Conservation (phyloP, 2,113 vertebrate species). For the Phylloscopus whistleri region DNA sequence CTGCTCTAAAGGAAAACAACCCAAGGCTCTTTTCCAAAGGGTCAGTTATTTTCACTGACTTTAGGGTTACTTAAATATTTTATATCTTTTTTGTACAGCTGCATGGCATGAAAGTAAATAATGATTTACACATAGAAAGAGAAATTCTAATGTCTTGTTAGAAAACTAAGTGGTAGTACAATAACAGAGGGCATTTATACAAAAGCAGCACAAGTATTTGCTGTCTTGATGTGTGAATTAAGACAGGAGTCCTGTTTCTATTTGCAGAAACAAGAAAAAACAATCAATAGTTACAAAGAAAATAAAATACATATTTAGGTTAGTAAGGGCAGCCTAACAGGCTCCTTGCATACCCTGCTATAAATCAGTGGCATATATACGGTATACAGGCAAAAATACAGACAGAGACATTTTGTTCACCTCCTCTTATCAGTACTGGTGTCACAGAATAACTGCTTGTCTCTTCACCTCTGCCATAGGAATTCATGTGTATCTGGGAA, state of each 20-base stretch:
- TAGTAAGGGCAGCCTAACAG: background rate
- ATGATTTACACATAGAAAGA: background rate
- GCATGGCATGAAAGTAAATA: background rate
- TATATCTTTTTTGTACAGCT: background rate
- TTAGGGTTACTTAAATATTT: background rate
- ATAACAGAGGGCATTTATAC: background rate
- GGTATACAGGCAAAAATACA: background rate
- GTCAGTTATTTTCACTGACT: background rate
- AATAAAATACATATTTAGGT: background rate
- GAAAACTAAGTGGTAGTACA: background rate
- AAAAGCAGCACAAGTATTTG: background rate
- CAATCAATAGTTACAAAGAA: background rate
- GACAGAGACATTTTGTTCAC: slow-evolving; percentile 21
- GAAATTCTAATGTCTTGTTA: background rate
- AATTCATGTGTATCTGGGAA: slow-evolving; percentile 54
- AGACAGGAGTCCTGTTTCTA: background rate
- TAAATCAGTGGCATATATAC: background rate
- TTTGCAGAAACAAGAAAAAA: background rate
- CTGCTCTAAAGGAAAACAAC: background rate
- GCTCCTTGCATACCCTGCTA: background rate
- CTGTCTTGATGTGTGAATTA: background rate
- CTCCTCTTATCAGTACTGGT: slow-evolving; percentile 38
- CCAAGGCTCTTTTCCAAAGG: background rate
- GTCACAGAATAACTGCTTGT: slow-evolving; percentile 38
- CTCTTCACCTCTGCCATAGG: slow-evolving; percentile 37